These are phyloP conservation scores for Pipistrellus pygmaeus DNA, from an alignment of 2,797 vertebrate species.

Conservation along the genomic window DNA sequence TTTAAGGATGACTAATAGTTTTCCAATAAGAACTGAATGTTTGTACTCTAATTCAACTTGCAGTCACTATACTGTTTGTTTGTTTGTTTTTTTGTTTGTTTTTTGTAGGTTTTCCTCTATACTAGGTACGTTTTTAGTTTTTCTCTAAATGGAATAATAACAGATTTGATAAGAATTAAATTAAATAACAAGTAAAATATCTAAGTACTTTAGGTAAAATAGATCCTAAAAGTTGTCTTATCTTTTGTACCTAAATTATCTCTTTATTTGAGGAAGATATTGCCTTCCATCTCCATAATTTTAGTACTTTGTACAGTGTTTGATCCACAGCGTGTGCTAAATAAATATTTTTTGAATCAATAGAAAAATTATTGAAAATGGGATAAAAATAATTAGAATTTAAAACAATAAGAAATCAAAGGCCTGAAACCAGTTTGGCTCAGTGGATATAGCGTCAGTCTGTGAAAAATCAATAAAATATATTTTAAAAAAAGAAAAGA, in stretches of 20 bases:
- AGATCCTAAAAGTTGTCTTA: neutral
- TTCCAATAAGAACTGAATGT: neutral
- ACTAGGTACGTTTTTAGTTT: neutral
- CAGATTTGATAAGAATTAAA: neutral
- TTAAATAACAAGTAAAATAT: neutral
- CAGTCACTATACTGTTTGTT: slow-evolving; percentile 3
- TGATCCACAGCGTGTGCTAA: neutral
- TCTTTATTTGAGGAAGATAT: neutral
- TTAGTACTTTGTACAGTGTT: neutral
- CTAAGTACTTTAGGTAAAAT: neutral
- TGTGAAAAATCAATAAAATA: too few species aligned
- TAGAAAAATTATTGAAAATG: slow-evolving; percentile 23
- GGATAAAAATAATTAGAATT: neutral
- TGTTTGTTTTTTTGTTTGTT: slow-evolving; percentile 23
- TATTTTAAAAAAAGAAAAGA: too few species aligned
- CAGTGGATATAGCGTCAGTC: too few species aligned
- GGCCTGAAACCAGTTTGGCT: too few species aligned
- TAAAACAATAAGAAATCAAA: slow-evolving; percentile 9
- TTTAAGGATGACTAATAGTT: slow-evolving; percentile 9
- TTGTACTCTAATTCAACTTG: neutral
- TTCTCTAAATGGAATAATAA: neutral
- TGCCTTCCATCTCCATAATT: neutral
- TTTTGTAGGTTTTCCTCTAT: neutral
- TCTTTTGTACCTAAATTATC: neutral
- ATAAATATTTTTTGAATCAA: too few species aligned